Evolutionary conservation across 2,888 invertebrate genomes (phyloP).

Genomic region (Synergus umbraculus): DNA sequence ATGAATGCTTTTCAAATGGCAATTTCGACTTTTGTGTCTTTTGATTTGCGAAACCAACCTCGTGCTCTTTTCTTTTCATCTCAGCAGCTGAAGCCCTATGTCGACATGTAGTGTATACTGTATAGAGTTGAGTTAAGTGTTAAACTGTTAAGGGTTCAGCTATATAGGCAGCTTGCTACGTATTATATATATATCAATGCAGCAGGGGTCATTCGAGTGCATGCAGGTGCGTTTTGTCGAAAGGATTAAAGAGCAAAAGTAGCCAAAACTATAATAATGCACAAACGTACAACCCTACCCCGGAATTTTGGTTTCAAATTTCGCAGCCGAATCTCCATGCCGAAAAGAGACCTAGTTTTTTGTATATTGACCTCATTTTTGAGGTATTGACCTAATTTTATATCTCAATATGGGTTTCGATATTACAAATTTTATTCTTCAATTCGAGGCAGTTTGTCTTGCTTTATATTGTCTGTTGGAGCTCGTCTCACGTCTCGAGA

Average conservation of each 20-base stretch:
- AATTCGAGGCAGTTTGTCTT: not conserved
- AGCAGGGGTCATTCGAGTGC: conserved; percentile 37
- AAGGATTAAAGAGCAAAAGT: conserved; percentile 41
- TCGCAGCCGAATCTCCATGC: not conserved
- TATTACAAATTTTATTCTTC: not conserved
- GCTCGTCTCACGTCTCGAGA: not conserved
- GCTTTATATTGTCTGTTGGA: not conserved
- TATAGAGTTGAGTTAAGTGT: conserved; percentile 9
- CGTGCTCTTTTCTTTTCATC: not conserved
- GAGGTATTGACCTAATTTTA: not conserved
- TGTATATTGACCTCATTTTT: not conserved
- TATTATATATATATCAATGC: not conserved
- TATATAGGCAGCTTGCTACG: not conserved
- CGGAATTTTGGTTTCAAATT: conserved; percentile 51
- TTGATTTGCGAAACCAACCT: not conserved
- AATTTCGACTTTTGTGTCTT: not conserved
- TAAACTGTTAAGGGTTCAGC: not conserved
- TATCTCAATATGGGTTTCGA: not conserved
- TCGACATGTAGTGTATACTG: not conserved
- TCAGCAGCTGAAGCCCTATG: conserved; percentile 24
- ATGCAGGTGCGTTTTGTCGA: conserved; percentile 46
- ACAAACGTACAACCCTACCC: conserved; percentile 36
- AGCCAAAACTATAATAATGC: conserved; percentile 24
- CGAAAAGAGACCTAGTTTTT: too few relatives aligned
- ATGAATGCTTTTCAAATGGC: not conserved